Base-by-base conservation (phyloP, 2,797 vertebrate genomes). In the Sebastes cheni region DNA sequence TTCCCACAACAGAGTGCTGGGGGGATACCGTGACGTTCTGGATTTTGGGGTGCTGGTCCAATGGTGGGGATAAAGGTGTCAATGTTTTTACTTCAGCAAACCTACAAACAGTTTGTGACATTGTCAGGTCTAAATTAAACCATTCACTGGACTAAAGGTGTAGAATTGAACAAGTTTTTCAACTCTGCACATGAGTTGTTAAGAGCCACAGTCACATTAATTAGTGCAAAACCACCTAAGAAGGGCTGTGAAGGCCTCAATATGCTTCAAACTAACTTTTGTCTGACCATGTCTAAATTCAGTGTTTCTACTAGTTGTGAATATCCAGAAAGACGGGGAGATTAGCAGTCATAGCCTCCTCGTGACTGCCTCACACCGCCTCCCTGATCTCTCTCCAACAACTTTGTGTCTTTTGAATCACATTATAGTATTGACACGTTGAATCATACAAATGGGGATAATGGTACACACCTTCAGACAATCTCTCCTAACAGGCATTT, bases 71-170 rank as follows among this genome's bases (percentile, higher is more conserved):
- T 22, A 67, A 80, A 64, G n/a, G 65, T 75, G 66, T 83, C 55
- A 82, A 75, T 64, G 65, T 83, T 77, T 81, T 84, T 79, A 81
- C 77, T 80, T 84, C 77, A 80, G 39, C 74, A 69, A 88, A 90
- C 66, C 72, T 62, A 75, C 75, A 77, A 86, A 84, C 69, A 84
- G 68, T 72, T 75, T 83, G 67, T 75, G 71, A 84, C 76, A 84
- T 27, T 85, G 82, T 86, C 82, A 83, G 87, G 83, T 89, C 77
- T 5, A 91, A 86, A 83, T 83, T 72, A 87, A 88, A 88, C 77
- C 32, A 67, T 61, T 75, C 29, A 85, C 69, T 74, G 69, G 66
- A 83, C 69, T 85, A 5, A 68, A 46, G 58, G 46, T 78, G 72
- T 72, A 66, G 25, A 75, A 68, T 5, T 66, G 6, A 72, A 71